A percentile compares a stretch with the other conserved stretches of the same genome.
Conservation (phyloP, 2,113 vertebrate genomes). For the Hydrolagus affinis region DNA sequence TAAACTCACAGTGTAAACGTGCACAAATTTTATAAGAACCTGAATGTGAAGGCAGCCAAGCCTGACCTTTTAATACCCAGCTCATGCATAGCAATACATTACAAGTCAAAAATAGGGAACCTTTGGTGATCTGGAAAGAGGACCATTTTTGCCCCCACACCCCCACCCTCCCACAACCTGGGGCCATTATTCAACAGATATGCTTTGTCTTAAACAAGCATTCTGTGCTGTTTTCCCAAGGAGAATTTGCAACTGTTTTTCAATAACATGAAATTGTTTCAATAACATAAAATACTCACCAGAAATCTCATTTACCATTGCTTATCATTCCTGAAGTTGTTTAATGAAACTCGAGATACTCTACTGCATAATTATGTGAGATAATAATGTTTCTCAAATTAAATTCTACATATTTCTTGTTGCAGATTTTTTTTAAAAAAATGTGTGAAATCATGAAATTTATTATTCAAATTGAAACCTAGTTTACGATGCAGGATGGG, state of each 20-base stretch:
- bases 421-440: too few species aligned
- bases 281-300: neutral
- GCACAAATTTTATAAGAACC: neutral
- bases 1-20: too few species aligned
- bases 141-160: neutral
- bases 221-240: neutral
- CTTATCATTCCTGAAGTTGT: neutral
- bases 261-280: neutral
- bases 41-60: neutral
- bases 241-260: conserved; percentile 10
- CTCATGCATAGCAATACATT: too few species aligned
- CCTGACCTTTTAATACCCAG: neutral
- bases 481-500: too few species aligned
- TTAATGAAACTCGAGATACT: neutral
- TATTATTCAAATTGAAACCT: too few species aligned
- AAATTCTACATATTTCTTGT: too few species aligned
- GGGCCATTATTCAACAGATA: neutral
- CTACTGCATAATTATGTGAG: too few species aligned
- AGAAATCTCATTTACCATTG: too few species aligned
- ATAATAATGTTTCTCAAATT: too few species aligned
- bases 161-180: too few species aligned
- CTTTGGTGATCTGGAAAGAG: neutral
- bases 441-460: too few species aligned
- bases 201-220: neutral
- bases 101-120: neutral